These are phyloP conservation scores for Melanophora roralis DNA, from an alignment of 2,888 invertebrate species.

Conservation along the genomic window DNA sequence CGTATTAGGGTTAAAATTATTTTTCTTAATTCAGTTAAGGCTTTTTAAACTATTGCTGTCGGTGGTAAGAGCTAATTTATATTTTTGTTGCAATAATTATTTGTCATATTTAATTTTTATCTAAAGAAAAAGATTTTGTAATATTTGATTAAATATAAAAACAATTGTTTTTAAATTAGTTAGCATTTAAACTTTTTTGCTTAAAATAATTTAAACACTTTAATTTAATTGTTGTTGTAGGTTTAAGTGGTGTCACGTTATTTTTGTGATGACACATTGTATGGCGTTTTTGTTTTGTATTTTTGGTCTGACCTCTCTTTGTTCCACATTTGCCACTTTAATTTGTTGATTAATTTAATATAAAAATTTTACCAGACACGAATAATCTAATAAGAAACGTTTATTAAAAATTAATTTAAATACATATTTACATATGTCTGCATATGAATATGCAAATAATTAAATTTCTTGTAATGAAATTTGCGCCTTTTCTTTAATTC, in stretches of 20 bases:
- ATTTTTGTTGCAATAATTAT: constrained; percentile 15
- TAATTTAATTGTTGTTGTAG: constrained; percentile 27
- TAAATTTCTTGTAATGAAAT: background rate
- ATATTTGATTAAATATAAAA: constrained; percentile 17
- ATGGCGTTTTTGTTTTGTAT: background rate
- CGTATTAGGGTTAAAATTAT: background rate
- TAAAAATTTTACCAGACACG: constrained; percentile 49
- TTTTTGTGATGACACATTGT: constrained; percentile 36
- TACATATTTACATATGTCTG: no score
- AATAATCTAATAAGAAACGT: constrained; percentile 57
- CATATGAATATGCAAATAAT: constrained; percentile 50
- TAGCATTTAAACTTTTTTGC: constrained; percentile 46
- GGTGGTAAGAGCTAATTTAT: background rate
- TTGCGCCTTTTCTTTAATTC: background rate
- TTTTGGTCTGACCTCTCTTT: constrained; percentile 50
- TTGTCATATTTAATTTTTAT: constrained; percentile 35
- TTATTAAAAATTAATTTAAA: no score
- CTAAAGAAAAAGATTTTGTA: constrained; percentile 4
- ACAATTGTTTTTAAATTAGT: constrained; percentile 19
- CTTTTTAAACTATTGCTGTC: background rate
- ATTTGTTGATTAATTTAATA: constrained; percentile 47
- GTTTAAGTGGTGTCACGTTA: background rate
- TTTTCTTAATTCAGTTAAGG: background rate
- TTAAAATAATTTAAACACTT: constrained; percentile 5
- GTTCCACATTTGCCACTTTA: constrained; percentile 52